These are phyloP conservation scores for Reticulitermes speratus DNA, from an alignment of 1,140 invertebrate species.

Conservation along the genomic window DNA sequence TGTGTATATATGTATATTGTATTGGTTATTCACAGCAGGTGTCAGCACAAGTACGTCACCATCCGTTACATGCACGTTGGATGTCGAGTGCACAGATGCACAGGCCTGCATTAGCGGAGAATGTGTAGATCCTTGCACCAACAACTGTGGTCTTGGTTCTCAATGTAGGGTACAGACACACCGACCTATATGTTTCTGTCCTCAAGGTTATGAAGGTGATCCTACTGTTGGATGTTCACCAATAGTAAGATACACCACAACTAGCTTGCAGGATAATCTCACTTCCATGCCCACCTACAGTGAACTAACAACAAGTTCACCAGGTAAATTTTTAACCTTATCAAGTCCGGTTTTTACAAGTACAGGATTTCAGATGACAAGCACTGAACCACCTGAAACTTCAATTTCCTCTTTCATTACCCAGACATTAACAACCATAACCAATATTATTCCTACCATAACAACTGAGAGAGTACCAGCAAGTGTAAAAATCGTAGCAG, in stretches of 20 bases:
- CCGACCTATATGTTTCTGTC: slow-evolving; percentile 54
- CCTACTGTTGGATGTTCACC: slow-evolving; percentile 34
- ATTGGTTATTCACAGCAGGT: slow-evolving; percentile 29
- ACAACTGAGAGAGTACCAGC: neutral
- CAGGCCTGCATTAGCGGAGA: slow-evolving; percentile 61
- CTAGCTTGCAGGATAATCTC: neutral
- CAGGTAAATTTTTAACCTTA: too few relatives aligned
- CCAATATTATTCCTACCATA: neutral
- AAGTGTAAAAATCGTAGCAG: neutral
- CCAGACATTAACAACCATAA: neutral
- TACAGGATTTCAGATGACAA: neutral
- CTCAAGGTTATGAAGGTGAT: slow-evolving; percentile 43
- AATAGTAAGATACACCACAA: neutral
- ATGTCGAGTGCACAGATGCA: slow-evolving; percentile 64
- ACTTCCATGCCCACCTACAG: neutral
- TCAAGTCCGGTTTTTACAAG: too few relatives aligned
- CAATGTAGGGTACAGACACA: slow-evolving; percentile 59
- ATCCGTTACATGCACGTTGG: slow-evolving; percentile 51
- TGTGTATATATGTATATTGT: slow-evolving; percentile 42
- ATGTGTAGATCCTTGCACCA: slow-evolving; percentile 64
- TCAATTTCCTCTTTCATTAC: neutral
- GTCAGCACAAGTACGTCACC: slow-evolving; percentile 26
- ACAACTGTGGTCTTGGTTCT: slow-evolving; percentile 56
- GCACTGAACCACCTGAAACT: neutral
- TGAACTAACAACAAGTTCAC: neutral